These are phyloP conservation scores for Agrilus mali DNA, from an alignment of 2,888 invertebrate genomes.

Conservation along the genomic window DNA sequence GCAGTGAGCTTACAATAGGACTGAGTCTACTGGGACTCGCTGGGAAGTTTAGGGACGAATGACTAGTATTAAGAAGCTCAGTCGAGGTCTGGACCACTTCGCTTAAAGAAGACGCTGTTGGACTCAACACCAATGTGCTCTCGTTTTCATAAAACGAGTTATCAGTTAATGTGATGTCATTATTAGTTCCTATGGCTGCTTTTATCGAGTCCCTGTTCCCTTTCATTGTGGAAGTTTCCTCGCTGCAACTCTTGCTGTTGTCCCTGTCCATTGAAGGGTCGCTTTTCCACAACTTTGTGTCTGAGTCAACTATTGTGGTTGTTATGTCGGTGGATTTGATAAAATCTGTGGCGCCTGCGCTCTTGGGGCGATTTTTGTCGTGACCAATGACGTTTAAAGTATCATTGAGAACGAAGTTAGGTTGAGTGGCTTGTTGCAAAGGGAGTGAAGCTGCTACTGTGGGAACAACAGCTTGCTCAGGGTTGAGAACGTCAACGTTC, in stretches of 20 bases:
- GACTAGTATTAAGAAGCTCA: slow-evolving; percentile 35
- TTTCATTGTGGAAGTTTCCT: slow-evolving; percentile 8
- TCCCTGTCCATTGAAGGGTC: slow-evolving; percentile 23
- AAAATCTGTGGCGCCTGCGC: slow-evolving; percentile 26
- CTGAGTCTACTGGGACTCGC: slow-evolving; percentile 24
- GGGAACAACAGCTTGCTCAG: slow-evolving; percentile 41
- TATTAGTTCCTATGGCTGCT: neutral
- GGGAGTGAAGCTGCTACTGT: slow-evolving; percentile 43
- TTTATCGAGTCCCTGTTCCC: slow-evolving; percentile 2
- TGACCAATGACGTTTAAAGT: no score
- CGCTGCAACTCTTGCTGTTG: slow-evolving; percentile 7
- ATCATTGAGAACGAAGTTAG: slow-evolving; percentile 22
- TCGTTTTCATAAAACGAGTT: no score
- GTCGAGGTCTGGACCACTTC: slow-evolving; percentile 27
- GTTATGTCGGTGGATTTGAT: slow-evolving; percentile 1
- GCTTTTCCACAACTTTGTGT: slow-evolving; percentile 10
- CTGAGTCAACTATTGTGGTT: neutral
- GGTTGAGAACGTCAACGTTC: slow-evolving; percentile 41
- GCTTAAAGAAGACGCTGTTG: slow-evolving; percentile 25
- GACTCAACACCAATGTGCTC: slow-evolving; percentile 13
- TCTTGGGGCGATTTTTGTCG: slow-evolving; percentile 24
- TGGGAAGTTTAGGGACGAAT: slow-evolving; percentile 28
- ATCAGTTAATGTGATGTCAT: neutral
- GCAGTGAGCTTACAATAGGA: slow-evolving; percentile 28
- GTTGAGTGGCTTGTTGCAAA: slow-evolving; percentile 44